Evolutionary conservation across 2,113 vertebrate species (phyloP).

Genomic region (Pelobates fuscus): DNA sequence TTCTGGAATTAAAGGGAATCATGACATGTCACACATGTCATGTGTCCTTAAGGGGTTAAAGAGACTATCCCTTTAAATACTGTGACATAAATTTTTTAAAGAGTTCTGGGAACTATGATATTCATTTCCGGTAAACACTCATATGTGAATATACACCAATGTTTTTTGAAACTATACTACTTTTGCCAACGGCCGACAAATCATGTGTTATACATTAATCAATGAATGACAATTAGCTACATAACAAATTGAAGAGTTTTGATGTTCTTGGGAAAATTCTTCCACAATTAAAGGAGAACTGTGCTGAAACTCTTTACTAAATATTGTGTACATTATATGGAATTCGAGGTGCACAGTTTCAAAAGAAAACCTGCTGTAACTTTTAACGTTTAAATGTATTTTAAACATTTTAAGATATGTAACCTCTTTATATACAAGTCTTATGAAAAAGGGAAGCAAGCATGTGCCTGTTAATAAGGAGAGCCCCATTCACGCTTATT

Average conservation of each 20-base stretch:
- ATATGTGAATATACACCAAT: no score
- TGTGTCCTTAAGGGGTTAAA: no score
- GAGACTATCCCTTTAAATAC: no score
- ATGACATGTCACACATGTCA: no score
- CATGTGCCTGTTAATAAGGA: background rate
- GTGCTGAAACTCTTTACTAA: constrained; percentile 20
- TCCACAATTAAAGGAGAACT: background rate
- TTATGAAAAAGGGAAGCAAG: background rate
- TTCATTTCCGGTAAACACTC: no score
- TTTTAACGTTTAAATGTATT: constrained; percentile 20
- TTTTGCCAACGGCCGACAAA: background rate
- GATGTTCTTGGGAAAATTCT: background rate
- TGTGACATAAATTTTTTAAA: background rate
- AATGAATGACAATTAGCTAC: background rate
- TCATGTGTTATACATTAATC: constrained; percentile 32
- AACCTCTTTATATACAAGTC: background rate
- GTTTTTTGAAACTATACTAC: no score
- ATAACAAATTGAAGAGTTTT: background rate
- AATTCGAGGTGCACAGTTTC: constrained; percentile 1
- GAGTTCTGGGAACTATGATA: background rate
- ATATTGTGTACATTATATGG: constrained; percentile 2
- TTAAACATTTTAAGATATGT: constrained; percentile 58
- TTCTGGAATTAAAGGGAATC: no score
- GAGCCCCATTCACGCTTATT: constrained; percentile 7
- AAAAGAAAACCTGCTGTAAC: constrained; percentile 8